Base-by-base conservation (phyloP, 1,140 invertebrate species). In the Physella acuta region DNA sequence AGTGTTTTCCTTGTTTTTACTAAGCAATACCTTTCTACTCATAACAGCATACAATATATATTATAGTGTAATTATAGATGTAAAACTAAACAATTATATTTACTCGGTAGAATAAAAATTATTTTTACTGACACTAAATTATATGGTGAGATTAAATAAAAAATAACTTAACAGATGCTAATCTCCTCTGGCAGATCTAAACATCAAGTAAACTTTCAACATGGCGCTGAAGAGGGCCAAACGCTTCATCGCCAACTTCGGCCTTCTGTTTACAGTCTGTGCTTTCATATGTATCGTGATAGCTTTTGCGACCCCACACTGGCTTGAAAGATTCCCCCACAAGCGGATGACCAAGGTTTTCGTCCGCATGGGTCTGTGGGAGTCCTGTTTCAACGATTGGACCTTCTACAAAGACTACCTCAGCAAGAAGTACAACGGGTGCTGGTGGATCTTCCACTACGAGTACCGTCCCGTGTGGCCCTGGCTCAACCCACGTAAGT, bases 321-420 rank as follows among this genome's bases (percentile, higher is more conserved):
- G 95, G 95, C 90, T 97, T 53, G 90, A 95, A 79, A 95, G 94
- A 0, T 97, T 93, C 82, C 64, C 60, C 14, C 53, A 75, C 69
- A 88, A 92, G 70, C 58, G 71, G 14, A 88, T 92, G 70, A 93
- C 92, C 79, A 92, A 90, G 70, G 88, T 89, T 63, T 98, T 98
- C 79, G 92, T 94, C 75, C 64, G 69, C 0, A 72, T 75, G 71
- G 96, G 96, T 0, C 83, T 99, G 2, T 98, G 96, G 96, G 93
- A 97, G 81, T 95, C 95, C 79, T 98, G 96, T 80, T 98, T 99
- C 80, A 89, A 94, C 73, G 86, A 93, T 70, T 98, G 94, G 75
- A 88, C 92, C 1, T 96, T 94, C 83, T 94, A 95, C 0, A 89
- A 91, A 71, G 95, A 94, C 81, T 94, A 95, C 81, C 94, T 93